Base-by-base conservation (phyloP, 1,140 invertebrate species). In the Metaphire vulgaris region DNA sequence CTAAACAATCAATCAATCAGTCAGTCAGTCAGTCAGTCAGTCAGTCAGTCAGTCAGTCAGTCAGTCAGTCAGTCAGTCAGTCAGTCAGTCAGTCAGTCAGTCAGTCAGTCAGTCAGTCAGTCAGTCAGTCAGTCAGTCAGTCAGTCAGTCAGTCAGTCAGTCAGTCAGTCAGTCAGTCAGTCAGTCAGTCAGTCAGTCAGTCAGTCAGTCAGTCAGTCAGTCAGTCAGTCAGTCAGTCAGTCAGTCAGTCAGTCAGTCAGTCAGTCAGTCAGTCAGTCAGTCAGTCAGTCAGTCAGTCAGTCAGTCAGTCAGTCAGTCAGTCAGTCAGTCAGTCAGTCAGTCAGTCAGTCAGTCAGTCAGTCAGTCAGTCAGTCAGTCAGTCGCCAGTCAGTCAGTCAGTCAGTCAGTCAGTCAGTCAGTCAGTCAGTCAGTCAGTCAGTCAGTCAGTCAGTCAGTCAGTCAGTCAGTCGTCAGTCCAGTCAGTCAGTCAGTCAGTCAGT, bases 361-460 rank as follows among this genome's bases (percentile, higher is more conserved):
- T 78, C 79, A 79, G 34, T 80, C 78, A 80, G 16, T 77, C 79
- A 80, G 6, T 56, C 41, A 69, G 74, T 79, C 79, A 80, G 79
- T 78, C 78, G 71, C 75, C 79, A 79, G 79, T 80, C 75, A 80
- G 67, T 80, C 79, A 80, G 14, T 80, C 76, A 80, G 30, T 80
- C 79, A 80, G 14, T 72, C 79, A 79, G 66, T 80, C 79, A 79
- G 76, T 79, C 79, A 79, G 79, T 79, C 79, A 80, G 79, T 80
- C 78, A 79, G 78, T 80, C 78, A 79, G 78, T 79, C 77, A 76
- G 33, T 76, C 65, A 78, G 75, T 80, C 75, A 79, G 33, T 80
- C 79, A 79, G 71, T 79, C 79, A 79, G 74, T 79, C 78, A 79
- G 79, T 79, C 78, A 79, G 78, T 79, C 79, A 78, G 76, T 80